These are phyloP conservation scores for Shinisaurus crocodilurus DNA, from an alignment of 2,113 vertebrate species.

Conservation along the genomic window DNA sequence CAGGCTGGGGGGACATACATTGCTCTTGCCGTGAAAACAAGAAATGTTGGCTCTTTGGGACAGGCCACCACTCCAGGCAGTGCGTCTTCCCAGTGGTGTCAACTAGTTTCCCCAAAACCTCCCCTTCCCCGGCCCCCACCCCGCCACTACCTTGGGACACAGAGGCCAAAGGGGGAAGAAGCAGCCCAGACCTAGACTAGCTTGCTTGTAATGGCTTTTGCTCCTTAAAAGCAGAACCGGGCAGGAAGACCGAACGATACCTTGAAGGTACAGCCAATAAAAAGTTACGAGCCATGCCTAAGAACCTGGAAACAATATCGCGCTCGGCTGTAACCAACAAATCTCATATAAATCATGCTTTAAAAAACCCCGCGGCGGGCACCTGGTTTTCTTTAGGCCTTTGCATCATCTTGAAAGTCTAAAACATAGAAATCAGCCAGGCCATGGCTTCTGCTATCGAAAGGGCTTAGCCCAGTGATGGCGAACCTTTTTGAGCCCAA, in stretches of 20 bases:
- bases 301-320: slow-evolving; percentile 25
- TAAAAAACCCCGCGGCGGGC: slow-evolving; percentile 1
- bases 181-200: background rate
- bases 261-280: slow-evolving; percentile 10
- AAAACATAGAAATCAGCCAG: background rate
- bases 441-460: background rate
- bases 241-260: slow-evolving; percentile 17
- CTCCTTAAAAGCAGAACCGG: slow-evolving; percentile 5
- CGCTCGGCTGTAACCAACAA: background rate
- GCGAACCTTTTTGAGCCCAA: too few species aligned
- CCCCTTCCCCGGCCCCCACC: too few species aligned
- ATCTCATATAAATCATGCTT: slow-evolving; percentile 19
- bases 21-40: too few species aligned
- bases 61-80: too few species aligned
- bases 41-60: too few species aligned
- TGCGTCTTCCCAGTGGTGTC: too few species aligned
- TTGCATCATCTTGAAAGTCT: background rate
- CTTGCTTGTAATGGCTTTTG: fast-evolving
- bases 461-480: background rate
- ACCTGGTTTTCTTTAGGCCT: background rate
- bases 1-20: too few species aligned
- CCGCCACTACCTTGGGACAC: background rate
- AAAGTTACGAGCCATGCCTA: slow-evolving; percentile 36
- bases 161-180: background rate
- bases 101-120: too few species aligned